These are phyloP conservation scores for Neomicropteryx cornuta DNA, from an alignment of 1,140 invertebrate species.

Conservation along the genomic window DNA sequence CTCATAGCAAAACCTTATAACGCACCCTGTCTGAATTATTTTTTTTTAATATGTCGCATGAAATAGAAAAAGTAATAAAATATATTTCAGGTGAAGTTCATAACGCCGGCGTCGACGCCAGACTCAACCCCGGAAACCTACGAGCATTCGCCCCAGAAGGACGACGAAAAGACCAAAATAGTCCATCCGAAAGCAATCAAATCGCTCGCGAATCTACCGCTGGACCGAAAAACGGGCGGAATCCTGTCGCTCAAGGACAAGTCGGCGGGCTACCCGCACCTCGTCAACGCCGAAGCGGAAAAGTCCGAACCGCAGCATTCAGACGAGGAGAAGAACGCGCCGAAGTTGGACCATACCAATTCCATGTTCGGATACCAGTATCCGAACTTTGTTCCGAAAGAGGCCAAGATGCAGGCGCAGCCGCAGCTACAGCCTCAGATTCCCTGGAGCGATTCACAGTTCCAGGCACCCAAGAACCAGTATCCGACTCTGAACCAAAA, in stretches of 20 bases:
- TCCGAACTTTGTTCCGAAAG: too few species aligned
- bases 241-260: slow-evolving; percentile 39
- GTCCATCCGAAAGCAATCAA: slow-evolving; percentile 35
- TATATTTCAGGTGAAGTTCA: slow-evolving; percentile 44
- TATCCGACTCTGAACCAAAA: slow-evolving; percentile 1
- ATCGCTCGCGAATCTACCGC: slow-evolving; percentile 27
- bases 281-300: slow-evolving; percentile 31
- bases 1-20: too few species aligned
- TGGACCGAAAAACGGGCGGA: slow-evolving; percentile 35
- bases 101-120: slow-evolving; percentile 42
- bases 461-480: neutral
- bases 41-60: too few species aligned
- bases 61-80: too few species aligned
- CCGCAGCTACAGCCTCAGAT: slow-evolving; percentile 1
- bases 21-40: slow-evolving; percentile 1
- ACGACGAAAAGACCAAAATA: slow-evolving; percentile 28
- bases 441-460: slow-evolving; percentile 4
- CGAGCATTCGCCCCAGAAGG: slow-evolving; percentile 14
- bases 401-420: slow-evolving; percentile 3
- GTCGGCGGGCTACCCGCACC: slow-evolving; percentile 36
- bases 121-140: slow-evolving; percentile 24
- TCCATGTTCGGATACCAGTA: too few species aligned
- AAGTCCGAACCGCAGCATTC: slow-evolving; percentile 21
- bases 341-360: slow-evolving; percentile 2
- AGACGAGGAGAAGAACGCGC: slow-evolving; percentile 26